These are phyloP conservation scores for Anguilla marmorata DNA, from an alignment of 2,797 vertebrate species.

Conservation along the genomic window DNA sequence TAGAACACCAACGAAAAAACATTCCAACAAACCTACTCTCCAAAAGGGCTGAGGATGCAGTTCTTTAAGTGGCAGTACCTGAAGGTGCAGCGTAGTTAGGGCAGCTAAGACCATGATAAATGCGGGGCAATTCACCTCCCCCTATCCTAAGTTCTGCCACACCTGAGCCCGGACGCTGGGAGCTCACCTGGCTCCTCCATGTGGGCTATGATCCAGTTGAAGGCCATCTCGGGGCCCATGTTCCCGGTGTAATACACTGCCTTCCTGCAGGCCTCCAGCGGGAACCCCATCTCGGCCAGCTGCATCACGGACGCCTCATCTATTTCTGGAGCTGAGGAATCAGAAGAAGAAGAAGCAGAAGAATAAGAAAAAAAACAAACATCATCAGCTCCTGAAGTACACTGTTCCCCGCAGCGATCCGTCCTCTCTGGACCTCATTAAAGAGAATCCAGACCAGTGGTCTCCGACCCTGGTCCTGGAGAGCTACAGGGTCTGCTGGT, in stretches of 20 bases:
- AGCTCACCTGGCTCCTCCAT: slow-evolving; percentile 96
- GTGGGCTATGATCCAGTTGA: slow-evolving; percentile 98
- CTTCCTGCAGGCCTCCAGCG: slow-evolving; percentile 94
- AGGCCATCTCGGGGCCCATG: slow-evolving; percentile 94
- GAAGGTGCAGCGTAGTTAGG: not conserved
- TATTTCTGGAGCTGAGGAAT: slow-evolving; percentile 86
- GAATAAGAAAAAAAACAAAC: slow-evolving; percentile 45
- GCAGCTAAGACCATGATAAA: no score
- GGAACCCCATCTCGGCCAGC: slow-evolving; percentile 98
- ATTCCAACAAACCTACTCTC: no score
- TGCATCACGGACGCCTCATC: slow-evolving; percentile 96
- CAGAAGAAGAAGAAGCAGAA: slow-evolving; percentile 67
- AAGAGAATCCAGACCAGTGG: slow-evolving; percentile 32
- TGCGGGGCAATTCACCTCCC: no score
- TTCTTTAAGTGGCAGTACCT: not conserved
- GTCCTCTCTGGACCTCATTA: slow-evolving; percentile 67
- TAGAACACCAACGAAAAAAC: no score
- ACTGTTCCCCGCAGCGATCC: slow-evolving; percentile 38
- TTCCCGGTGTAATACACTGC: slow-evolving; percentile 98
- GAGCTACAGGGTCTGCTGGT: no score
- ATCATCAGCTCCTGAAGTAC: slow-evolving; percentile 32
- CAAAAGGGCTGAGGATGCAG: no score
- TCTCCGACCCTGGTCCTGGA: no score
- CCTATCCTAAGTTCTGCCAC: no score
- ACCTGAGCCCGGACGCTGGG: not conserved